These are phyloP conservation scores for Apteryx mantelli DNA, from an alignment of 2,113 vertebrate species.

Conservation along the genomic window DNA sequence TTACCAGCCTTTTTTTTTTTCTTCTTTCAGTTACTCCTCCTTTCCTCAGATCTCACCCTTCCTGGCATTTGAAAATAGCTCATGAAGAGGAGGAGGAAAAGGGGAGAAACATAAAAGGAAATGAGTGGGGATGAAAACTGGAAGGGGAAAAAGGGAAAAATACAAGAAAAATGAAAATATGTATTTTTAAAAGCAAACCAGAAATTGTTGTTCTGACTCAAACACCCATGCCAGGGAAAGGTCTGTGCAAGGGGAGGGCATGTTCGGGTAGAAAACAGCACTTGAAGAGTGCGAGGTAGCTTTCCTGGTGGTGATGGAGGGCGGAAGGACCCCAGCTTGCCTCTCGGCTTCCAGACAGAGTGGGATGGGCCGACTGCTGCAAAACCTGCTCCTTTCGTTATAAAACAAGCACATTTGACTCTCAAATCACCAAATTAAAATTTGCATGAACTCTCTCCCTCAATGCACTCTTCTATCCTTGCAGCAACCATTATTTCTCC, in stretches of 20 bases:
- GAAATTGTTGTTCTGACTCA: not conserved
- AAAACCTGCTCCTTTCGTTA: not conserved
- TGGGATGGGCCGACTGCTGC: too few relatives aligned
- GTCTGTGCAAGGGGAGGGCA: too few relatives aligned
- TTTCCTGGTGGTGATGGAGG: not conserved
- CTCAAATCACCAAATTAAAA: not conserved
- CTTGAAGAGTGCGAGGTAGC: not conserved
- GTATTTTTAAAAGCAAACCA: not conserved
- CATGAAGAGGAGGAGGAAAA: constrained; percentile 26
- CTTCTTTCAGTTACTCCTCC: constrained; percentile 32
- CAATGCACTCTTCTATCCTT: not conserved
- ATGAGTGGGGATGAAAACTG: constrained; percentile 1
- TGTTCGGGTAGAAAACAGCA: too few relatives aligned
- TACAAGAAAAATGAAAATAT: not conserved
- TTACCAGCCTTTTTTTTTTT: not conserved
- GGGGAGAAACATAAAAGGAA: constrained; percentile 3
- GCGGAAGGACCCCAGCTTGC: not conserved
- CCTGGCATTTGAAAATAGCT: constrained; percentile 64
- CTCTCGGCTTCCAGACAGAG: not conserved
- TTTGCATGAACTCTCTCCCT: not conserved
- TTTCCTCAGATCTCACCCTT: constrained; percentile 45
- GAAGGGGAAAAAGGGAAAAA: not conserved
- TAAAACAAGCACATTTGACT: not conserved
- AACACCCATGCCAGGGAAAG: not conserved
- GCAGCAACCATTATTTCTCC: not conserved